phyloP scores from a whole-genome alignment of 2,888 invertebrate genomes.

The Cephus nigrinus region DNA sequence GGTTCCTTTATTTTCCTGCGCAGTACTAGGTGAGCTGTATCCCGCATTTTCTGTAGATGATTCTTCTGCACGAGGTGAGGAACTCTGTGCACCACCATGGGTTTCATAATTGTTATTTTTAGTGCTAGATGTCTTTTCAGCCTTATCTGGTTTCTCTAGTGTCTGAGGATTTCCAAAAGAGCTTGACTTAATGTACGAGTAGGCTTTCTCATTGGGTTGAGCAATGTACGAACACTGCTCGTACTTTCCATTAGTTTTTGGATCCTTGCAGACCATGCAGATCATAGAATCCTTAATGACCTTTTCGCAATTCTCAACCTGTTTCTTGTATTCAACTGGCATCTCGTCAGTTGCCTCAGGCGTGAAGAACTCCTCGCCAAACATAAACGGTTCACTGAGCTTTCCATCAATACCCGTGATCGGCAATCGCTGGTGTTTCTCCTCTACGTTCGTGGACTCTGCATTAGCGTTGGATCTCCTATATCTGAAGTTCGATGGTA shows the following conservation, averaged over 20 bases:
- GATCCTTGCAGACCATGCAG: conserved; percentile 80
- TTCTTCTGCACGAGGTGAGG: not conserved
- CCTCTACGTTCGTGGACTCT: conserved; percentile 63
- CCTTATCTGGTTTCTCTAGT: not conserved
- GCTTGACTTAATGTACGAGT: conserved; percentile 45
- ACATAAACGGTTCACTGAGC: conserved; percentile 65
- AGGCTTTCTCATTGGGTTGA: conserved; percentile 75
- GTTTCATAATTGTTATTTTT: not conserved
- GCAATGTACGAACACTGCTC: conserved; percentile 86
- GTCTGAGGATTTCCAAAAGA: conserved; percentile 29
- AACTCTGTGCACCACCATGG: not conserved
- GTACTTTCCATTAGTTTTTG: conserved; percentile 80
- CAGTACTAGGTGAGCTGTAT: not conserved
- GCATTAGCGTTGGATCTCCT: conserved; percentile 22
- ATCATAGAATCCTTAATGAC: conserved; percentile 76
- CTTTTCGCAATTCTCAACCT: conserved; percentile 75
- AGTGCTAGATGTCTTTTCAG: not conserved
- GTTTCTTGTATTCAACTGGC: conserved; percentile 71
- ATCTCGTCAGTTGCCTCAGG: conserved; percentile 65
- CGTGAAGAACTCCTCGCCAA: conserved; percentile 59
- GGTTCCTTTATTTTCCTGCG: not conserved
- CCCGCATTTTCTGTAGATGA: not conserved
- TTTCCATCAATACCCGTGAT: conserved; percentile 12
- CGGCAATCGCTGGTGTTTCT: conserved; percentile 50
- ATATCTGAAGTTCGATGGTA: conserved; percentile 5